Conservation (phyloP, 2,888 invertebrate species). For the Psylliodes chrysocephalus region DNA sequence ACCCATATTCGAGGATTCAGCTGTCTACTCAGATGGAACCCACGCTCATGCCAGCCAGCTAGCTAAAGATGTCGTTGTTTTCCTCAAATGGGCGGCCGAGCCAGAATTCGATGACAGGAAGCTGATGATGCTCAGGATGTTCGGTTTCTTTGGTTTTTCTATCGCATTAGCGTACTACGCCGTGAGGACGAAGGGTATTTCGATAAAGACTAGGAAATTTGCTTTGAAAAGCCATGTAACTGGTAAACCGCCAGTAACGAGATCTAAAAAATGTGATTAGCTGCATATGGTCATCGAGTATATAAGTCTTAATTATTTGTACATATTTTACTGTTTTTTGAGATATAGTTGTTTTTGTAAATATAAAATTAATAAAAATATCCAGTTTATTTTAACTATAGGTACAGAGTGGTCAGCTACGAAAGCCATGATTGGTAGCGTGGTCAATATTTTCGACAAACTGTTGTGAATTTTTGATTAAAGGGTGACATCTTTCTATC, state of each 20-base stretch:
- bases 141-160: background rate
- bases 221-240: too few relatives aligned
- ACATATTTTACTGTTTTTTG: background rate
- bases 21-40: constrained; percentile 91
- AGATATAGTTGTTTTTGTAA: background rate
- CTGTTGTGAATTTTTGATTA: too few relatives aligned
- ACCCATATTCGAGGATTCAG: constrained; percentile 86
- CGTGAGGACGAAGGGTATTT: constrained; percentile 4
- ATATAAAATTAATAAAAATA: background rate
- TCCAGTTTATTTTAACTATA: too few relatives aligned
- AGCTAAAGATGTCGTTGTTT: constrained; percentile 94
- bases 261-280: background rate
- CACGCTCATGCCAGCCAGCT: constrained; percentile 93
- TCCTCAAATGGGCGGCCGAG: constrained; percentile 94
- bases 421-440: too few relatives aligned
- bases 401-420: too few relatives aligned
- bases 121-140: constrained; percentile 76
- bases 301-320: background rate
- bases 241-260: too few relatives aligned
- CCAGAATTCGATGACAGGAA: constrained; percentile 92
- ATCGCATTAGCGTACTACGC: background rate
- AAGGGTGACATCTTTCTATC: too few relatives aligned
- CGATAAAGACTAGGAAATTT: too few relatives aligned
- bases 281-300: background rate
- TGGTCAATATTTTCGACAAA: too few relatives aligned